These are phyloP conservation scores for Rhagonycha lutea DNA, from an alignment of 2,888 invertebrate genomes.

Conservation along the genomic window DNA sequence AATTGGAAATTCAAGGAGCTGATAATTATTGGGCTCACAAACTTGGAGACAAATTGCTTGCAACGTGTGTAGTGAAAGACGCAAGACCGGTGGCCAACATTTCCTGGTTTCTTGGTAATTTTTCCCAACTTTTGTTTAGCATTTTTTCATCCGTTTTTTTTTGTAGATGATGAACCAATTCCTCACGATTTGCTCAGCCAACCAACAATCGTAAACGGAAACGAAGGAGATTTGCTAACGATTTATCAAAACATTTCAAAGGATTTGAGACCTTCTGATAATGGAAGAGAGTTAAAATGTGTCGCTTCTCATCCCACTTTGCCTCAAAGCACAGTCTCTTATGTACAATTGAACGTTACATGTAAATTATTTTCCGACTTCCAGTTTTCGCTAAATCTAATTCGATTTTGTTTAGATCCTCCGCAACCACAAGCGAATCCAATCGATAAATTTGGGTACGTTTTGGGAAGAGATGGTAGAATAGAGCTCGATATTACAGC, in stretches of 20 bases:
- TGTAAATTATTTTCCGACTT: conserved; percentile 57
- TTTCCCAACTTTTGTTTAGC: not conserved
- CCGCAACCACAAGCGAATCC: conserved; percentile 64
- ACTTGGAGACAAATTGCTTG: conserved; percentile 66
- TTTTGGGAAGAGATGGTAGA: conserved; percentile 70
- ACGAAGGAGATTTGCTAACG: conserved; percentile 62
- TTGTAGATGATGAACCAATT: conserved; percentile 66
- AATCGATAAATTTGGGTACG: conserved; percentile 73
- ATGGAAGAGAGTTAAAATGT: conserved; percentile 68
- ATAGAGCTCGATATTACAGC: conserved; percentile 75
- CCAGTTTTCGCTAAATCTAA: not conserved
- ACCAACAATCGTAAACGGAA: conserved; percentile 55
- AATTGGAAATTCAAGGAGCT: conserved; percentile 55
- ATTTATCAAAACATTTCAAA: conserved; percentile 70
- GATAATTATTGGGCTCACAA: conserved; percentile 56
- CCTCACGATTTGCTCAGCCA: conserved; percentile 56
- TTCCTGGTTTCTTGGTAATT: conserved; percentile 70
- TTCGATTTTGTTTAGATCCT: conserved; percentile 59
- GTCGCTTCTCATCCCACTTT: conserved; percentile 68
- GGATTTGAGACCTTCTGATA: conserved; percentile 65
- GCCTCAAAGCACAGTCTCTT: conserved; percentile 48
- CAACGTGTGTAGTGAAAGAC: conserved; percentile 69
- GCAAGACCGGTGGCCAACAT: conserved; percentile 79
- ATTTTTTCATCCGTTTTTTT: not conserved
- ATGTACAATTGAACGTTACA: conserved; percentile 60